Evolutionary conservation across 2,888 invertebrate species (phyloP), one percentile per base, ranked within the genome.

Genomic region (Heteromyza rotundicornis): DNA sequence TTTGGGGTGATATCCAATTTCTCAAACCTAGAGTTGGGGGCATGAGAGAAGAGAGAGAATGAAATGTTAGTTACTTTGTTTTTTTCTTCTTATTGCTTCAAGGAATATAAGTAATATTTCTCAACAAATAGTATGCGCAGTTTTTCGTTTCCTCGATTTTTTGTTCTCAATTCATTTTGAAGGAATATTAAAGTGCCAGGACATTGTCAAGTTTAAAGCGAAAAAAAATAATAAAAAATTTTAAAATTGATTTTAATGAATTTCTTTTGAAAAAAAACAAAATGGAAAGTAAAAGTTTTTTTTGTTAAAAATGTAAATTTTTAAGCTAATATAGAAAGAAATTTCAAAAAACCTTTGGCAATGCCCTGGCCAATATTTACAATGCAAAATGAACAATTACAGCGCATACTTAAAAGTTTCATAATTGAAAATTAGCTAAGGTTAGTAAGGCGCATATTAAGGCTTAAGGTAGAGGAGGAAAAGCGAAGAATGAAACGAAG

Each of bases 1-100:
- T 98, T 97, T 82, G 98, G 98, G 80, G 98, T 98, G 80, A 98
- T 98, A 87, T 98, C 98, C 86, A 98, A 88, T 87, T 98, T 98
- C 87, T 98, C 98, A 89, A 98, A 98, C 92, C 96, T 96, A 53
- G 57, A 58, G 55, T 24, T 56, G 40, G 20, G 51, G 19, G 51
- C 63, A 58, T 66, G 63, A 57, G 60, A 60, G 54, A 53, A 49
- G 32, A 19, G 36, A 56, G 35, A 59, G 22, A 54, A 63, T 59
- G 64, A 44, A 58, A 55, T 61, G 19, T 47, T 61, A 55, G 56
- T 47, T 58, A 17, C 19, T 23, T 8, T 19, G 2, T 55, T 17
- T 47, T 55, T n/a, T n/a, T 32, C 0, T 8, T n/a, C 32, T 32
- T 32, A 32, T 56, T 52, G 12, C n/a, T 23, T 27, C 14, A 49